Percentiles rank a stretch among this genome's conserved stretches.
Evolutionary conservation across 2,797 vertebrate genomes (phyloP).

Genomic region (Gymnopithys bicolor): DNA sequence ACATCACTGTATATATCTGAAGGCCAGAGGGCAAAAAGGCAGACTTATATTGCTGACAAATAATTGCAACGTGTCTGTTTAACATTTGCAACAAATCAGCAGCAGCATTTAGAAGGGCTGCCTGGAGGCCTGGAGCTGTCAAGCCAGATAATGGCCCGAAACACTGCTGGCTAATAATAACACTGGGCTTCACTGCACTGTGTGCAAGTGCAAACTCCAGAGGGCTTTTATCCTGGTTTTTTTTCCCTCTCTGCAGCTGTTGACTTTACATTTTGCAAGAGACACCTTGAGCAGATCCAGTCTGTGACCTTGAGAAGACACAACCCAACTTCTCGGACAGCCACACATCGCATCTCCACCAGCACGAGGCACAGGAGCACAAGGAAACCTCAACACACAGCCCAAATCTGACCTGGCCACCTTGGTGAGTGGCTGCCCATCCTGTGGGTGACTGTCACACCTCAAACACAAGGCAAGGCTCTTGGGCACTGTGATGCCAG

Average conservation of each 20-base stretch:
- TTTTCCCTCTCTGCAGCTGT: neutral
- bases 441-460: neutral
- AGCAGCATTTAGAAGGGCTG: conserved; percentile 53
- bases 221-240: neutral
- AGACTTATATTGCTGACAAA: conserved; percentile 53
- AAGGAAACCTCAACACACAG: neutral
- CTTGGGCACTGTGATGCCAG: neutral
- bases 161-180: conserved; percentile 51
- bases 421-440: neutral
- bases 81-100: conserved; percentile 59
- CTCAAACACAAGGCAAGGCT: neutral
- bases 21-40: conserved; percentile 21
- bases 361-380: accelerated
- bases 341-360: too few species aligned
- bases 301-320: conserved; percentile 25
- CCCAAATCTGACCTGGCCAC: neutral
- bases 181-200: neutral
- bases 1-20: neutral
- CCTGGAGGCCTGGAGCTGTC: conserved; percentile 58
- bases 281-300: neutral
- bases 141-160: conserved; percentile 49
- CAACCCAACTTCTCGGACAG: neutral
- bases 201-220: neutral
- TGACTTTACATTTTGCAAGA: neutral
- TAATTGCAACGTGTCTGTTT: conserved; percentile 54